phyloP scores from a whole-genome alignment of 2,888 invertebrate genomes.

The Sabatieria punctata region DNA sequence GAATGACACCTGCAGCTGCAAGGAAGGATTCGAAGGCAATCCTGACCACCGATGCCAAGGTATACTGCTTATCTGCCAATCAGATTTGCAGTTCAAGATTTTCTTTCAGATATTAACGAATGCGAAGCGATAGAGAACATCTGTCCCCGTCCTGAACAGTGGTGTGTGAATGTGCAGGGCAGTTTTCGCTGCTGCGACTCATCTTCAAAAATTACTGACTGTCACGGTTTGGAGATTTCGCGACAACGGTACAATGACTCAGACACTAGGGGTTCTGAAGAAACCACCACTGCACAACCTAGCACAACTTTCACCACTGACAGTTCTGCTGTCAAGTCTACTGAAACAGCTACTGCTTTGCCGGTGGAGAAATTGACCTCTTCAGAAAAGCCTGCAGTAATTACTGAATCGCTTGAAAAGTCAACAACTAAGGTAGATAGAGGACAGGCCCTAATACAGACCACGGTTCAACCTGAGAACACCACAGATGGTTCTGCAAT shows the following conservation, averaged over 20 bases:
- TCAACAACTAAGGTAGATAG: constrained; percentile 2
- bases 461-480: neutral
- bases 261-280: neutral
- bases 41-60: constrained; percentile 18
- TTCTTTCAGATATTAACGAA: constrained; percentile 21
- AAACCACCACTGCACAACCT: neutral
- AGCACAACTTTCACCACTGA: too few species aligned
- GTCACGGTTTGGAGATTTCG: constrained; percentile 12
- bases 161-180: constrained; percentile 23
- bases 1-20: constrained; percentile 52
- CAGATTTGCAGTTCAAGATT: too few species aligned
- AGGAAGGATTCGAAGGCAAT: constrained; percentile 72
- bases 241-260: neutral
- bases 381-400: neutral
- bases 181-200: constrained; percentile 20
- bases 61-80: too few species aligned
- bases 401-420: neutral
- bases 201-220: constrained; percentile 16
- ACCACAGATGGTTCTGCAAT: neutral
- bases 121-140: constrained; percentile 16
- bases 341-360: neutral
- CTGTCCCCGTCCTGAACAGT: constrained; percentile 21
- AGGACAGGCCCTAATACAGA: neutral
- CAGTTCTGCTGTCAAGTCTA: too few species aligned
- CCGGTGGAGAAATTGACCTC: constrained; percentile 1